phyloP scores from a whole-genome alignment of 1,140 invertebrate species.

The Teleogryllus occipitalis region DNA sequence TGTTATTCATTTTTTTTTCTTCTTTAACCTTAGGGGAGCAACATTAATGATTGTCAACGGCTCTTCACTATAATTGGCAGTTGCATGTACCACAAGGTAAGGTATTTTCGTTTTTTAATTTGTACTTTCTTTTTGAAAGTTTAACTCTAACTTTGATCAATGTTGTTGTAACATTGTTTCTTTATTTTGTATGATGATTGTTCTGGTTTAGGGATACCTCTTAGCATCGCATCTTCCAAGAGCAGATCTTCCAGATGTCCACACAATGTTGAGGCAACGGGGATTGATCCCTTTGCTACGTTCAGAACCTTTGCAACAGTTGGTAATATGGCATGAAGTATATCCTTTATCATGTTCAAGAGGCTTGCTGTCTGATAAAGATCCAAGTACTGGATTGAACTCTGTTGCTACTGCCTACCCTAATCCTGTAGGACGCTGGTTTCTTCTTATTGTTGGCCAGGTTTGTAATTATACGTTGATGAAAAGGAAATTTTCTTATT shows the following conservation, averaged over 20 bases:
- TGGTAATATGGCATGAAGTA: slow-evolving; percentile 70
- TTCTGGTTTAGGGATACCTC: slow-evolving; percentile 46
- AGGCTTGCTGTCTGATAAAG: slow-evolving; percentile 22
- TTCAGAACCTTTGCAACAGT: slow-evolving; percentile 53
- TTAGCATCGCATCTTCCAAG: slow-evolving; percentile 61
- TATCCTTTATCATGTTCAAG: slow-evolving; percentile 43
- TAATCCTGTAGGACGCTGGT: slow-evolving; percentile 51
- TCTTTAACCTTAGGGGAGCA: slow-evolving; percentile 53
- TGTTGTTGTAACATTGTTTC: neutral
- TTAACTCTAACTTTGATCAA: neutral
- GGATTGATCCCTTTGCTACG: slow-evolving; percentile 55
- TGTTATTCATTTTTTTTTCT: neutral
- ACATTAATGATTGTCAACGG: slow-evolving; percentile 65
- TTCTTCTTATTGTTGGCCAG: slow-evolving; percentile 63
- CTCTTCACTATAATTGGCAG: slow-evolving; percentile 66
- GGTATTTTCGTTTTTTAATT: neutral
- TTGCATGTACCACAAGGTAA: slow-evolving; percentile 41
- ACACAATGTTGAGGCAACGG: slow-evolving; percentile 57
- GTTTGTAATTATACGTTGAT: slow-evolving; percentile 34
- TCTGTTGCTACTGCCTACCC: slow-evolving; percentile 20
- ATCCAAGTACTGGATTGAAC: neutral
- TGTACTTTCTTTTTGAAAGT: slow-evolving; percentile 6
- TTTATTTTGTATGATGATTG: neutral
- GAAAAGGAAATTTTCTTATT: neutral
- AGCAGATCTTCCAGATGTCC: slow-evolving; percentile 58